Evolutionary conservation across 2,113 vertebrate genomes (phyloP), one percentile per base, ranked within the genome.

Genomic region (Todiramphus chloris): DNA sequence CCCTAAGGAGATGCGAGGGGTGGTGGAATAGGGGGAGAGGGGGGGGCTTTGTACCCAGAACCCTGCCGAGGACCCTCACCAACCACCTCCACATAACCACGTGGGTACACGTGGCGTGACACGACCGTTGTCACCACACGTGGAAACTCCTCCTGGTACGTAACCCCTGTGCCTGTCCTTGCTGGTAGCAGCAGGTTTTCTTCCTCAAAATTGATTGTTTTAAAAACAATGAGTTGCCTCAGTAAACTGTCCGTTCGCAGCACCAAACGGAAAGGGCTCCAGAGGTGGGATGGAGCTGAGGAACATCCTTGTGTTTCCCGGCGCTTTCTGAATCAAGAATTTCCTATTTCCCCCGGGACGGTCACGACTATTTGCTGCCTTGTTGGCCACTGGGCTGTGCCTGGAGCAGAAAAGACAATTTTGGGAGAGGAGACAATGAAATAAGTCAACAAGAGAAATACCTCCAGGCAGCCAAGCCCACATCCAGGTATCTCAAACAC

Each of bases 121-220:
- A 35, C 39, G 55, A 43, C 25, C 1, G 1, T 0, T 0, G 19
- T 24, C 59, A 16, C 63, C 12, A 0, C 3, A 16, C 3, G 46
- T 19, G 56, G 82, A 59, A 31, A 31, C 33, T 35, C 55, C 87
- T 8, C 1, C 66, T 17, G 44, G 9, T 31, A 21, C 37, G 4
- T 8, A 3, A 56, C 9, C 41, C 59, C 28, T 5, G 6, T 0
- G 7, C 20, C 30, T 8, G 59, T 5, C 51, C 31, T 58, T 13
- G 7, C 27, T 44, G 28, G 3, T 48, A 39, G 23, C 56, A n/a
- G 55, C 30, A 5, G 3, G n/a, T 75, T 62, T 44, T 10, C 6
- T 41, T 41, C 37, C 75, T 35, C 43, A 39, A 39, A 74, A 44
- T 2, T 0, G 16, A 24, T 39, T 17, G 23, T 60, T 77, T 33